Evolutionary conservation across 2,113 vertebrate genomes (phyloP).

Genomic region (Eupsittula cactorum): DNA sequence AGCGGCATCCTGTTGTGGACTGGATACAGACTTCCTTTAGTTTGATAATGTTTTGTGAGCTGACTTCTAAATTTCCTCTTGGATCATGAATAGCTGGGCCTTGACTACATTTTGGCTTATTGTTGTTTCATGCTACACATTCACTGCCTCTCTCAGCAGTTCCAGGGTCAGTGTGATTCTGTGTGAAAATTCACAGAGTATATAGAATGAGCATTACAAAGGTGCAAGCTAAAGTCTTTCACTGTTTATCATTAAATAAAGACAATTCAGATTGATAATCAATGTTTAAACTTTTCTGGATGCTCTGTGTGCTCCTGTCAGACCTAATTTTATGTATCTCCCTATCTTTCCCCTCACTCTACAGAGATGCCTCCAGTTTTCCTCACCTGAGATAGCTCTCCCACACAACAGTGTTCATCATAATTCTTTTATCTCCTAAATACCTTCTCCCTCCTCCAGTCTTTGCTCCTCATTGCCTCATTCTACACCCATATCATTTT

Average conservation of each 20-base stretch:
- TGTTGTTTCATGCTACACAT: background rate
- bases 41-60: background rate
- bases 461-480: background rate
- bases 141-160: background rate
- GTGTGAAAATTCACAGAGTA: background rate
- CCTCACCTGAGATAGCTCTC: background rate
- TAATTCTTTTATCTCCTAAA: background rate
- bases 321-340: accelerated
- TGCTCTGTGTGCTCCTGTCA: background rate
- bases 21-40: background rate
- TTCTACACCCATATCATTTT: background rate
- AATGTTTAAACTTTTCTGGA: background rate
- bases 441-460: background rate
- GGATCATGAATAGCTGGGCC: background rate
- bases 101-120: background rate
- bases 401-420: background rate
- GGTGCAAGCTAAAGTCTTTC: background rate
- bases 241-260: background rate
- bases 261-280: background rate
- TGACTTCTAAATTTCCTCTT: background rate
- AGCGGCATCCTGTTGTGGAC: background rate
- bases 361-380: background rate
- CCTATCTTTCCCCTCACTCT: background rate
- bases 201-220: background rate
- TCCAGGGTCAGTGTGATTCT: background rate